A percentile compares a stretch with the other conserved stretches of the same genome.
These are phyloP conservation scores for Sphaerophoria rueppellii DNA, from an alignment of 2,888 invertebrate species.

Conservation along the genomic window DNA sequence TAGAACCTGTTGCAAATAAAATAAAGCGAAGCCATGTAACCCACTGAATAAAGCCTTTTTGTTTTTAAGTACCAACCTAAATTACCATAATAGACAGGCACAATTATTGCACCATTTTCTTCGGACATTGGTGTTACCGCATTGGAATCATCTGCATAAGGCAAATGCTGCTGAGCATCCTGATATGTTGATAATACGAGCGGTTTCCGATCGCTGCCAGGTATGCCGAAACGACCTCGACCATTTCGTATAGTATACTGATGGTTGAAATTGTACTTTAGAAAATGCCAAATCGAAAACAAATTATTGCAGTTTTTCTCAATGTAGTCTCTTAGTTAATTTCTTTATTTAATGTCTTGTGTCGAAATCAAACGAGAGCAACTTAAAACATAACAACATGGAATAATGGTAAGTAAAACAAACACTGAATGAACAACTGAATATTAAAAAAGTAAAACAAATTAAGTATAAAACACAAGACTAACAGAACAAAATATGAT, in stretches of 20 bases:
- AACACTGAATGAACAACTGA: constrained; percentile 32
- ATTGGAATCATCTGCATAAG: constrained; percentile 98
- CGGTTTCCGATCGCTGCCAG: constrained; percentile 95
- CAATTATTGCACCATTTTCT: constrained; percentile 97
- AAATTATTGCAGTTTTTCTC: constrained; percentile 10
- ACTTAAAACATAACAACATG: constrained; percentile 61
- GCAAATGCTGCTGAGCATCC: constrained; percentile 96
- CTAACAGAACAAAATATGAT: constrained; percentile 52
- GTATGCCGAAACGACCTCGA: constrained; percentile 89
- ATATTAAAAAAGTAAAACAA: constrained; percentile 56
- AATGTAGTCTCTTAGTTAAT: constrained; percentile 5
- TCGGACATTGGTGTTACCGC: constrained; percentile 99
- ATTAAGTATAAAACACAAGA: constrained; percentile 36
- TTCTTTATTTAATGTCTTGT: constrained; percentile 23
- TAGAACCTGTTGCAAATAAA: constrained; percentile 84
- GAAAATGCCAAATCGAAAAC: constrained; percentile 50
- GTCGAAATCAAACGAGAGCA: constrained; percentile 64
- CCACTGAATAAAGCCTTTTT: too few species aligned
- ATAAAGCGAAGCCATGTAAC: too few species aligned
- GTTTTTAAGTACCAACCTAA: constrained; percentile 84
- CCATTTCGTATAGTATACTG: constrained; percentile 94
- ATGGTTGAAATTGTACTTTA: constrained; percentile 74
- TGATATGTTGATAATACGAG: constrained; percentile 96
- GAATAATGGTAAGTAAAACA: constrained; percentile 31
- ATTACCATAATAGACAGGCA: constrained; percentile 94